These are phyloP conservation scores for Eurystomus glaucurus DNA, from an alignment of 2,797 vertebrate genomes.

Conservation along the genomic window DNA sequence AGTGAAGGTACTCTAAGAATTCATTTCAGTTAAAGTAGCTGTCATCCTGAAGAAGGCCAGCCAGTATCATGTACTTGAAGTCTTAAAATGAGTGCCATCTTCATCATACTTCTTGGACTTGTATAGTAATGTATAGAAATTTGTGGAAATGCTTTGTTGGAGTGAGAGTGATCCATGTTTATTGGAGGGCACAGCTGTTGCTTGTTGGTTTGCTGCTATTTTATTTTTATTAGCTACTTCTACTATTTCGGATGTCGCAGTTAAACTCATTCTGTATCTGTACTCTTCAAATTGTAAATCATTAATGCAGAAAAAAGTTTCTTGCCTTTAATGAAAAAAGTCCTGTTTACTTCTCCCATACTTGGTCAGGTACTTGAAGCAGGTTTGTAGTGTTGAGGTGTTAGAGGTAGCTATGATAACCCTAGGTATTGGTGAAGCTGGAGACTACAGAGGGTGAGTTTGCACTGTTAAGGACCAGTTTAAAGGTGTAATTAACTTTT, in stretches of 20 bases:
- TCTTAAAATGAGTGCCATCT: neutral
- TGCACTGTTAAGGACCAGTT: neutral
- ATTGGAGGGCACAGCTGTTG: neutral
- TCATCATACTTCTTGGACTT: neutral
- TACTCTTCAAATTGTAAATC: neutral
- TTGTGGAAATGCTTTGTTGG: neutral
- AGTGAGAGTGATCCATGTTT: fast-evolving
- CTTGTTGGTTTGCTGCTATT: neutral
- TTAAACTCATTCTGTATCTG: neutral
- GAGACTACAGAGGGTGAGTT: neutral
- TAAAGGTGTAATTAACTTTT: neutral
- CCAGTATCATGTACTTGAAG: fast-evolving
- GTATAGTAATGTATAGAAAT: neutral
- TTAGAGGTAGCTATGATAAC: neutral
- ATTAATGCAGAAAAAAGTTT: neutral
- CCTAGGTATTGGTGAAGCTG: neutral
- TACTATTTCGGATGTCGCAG: neutral
- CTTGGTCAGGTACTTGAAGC: neutral
- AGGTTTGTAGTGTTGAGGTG: neutral
- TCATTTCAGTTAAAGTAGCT: neutral
- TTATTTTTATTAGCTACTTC: neutral
- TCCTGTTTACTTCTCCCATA: fast-evolving
- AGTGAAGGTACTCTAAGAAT: neutral
- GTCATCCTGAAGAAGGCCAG: neutral
- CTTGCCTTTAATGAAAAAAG: neutral